Evolutionary conservation across 2,888 invertebrate genomes (phyloP).

Genomic region (Conchocele bisecta): DNA sequence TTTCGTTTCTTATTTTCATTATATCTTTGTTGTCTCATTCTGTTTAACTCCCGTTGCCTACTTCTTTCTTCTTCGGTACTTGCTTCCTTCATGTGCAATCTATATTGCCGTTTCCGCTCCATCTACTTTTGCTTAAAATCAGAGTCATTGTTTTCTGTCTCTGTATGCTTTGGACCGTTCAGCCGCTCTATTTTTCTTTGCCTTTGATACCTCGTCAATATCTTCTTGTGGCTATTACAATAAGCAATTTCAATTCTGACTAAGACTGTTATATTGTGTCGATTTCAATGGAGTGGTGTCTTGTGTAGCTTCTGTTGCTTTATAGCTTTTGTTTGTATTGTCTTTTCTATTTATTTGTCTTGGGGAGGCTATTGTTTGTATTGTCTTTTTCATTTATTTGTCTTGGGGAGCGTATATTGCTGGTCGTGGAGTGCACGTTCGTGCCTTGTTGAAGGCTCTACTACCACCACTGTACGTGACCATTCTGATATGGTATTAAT

Average conservation of each 20-base stretch:
- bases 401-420: too few relatives aligned
- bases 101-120: neutral
- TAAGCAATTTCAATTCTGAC: neutral
- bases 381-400: too few relatives aligned
- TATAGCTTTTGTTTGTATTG: too few relatives aligned
- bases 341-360: too few relatives aligned
- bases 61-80: neutral
- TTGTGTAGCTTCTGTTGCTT: too few relatives aligned
- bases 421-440: too few relatives aligned
- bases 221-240: neutral
- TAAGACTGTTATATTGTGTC: neutral
- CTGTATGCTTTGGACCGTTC: neutral
- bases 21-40: neutral
- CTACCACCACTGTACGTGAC: too few relatives aligned
- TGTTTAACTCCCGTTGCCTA: neutral
- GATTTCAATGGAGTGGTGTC: too few relatives aligned
- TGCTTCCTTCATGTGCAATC: neutral
- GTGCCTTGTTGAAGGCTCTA: too few relatives aligned
- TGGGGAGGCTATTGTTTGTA: too few relatives aligned
- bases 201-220: neutral
- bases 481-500: too few relatives aligned
- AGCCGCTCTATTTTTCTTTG: conserved; percentile 5
- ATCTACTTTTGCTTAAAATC: neutral
- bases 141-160: neutral
- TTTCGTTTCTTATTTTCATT: neutral